A percentile compares a stretch with the other conserved stretches of the same genome.
Evolutionary conservation across 2,797 vertebrate genomes (phyloP).

Genomic region (Macroramphosus scolopax): DNA sequence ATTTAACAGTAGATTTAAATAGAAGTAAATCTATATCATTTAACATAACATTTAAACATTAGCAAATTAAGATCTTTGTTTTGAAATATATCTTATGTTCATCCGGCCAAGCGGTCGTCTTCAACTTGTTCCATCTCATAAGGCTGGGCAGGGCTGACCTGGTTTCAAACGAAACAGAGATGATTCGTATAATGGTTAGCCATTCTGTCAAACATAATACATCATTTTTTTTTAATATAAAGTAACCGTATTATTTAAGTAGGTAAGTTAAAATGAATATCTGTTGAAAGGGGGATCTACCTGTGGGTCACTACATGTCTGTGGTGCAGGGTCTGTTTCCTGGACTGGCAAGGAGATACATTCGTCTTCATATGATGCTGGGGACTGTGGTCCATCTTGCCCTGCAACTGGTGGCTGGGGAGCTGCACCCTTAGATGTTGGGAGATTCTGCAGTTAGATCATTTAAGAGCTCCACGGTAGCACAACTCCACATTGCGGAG

Average conservation of each 20-base stretch:
- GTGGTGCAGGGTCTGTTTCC: constrained; percentile 28
- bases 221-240: not conserved
- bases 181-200: not conserved
- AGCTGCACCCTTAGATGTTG: constrained; percentile 7
- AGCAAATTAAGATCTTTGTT: too few relatives aligned
- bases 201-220: not conserved
- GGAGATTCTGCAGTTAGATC: not conserved
- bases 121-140: not conserved
- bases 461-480: too few relatives aligned
- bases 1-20: too few relatives aligned
- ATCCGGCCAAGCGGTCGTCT: too few relatives aligned
- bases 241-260: too few relatives aligned
- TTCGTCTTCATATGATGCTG: too few relatives aligned
- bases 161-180: too few relatives aligned
- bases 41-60: too few relatives aligned
- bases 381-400: not conserved
- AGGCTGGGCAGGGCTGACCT: not conserved
- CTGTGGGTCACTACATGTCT: not conserved
- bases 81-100: too few relatives aligned
- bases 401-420: not conserved
- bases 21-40: too few relatives aligned
- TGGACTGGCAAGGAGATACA: constrained; percentile 20
- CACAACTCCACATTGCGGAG: too few relatives aligned
- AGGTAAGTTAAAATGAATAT: not conserved
- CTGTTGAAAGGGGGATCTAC: constrained; percentile 2